phyloP scores from a whole-genome alignment of 2,797 vertebrate species.

The Falco berigora region DNA sequence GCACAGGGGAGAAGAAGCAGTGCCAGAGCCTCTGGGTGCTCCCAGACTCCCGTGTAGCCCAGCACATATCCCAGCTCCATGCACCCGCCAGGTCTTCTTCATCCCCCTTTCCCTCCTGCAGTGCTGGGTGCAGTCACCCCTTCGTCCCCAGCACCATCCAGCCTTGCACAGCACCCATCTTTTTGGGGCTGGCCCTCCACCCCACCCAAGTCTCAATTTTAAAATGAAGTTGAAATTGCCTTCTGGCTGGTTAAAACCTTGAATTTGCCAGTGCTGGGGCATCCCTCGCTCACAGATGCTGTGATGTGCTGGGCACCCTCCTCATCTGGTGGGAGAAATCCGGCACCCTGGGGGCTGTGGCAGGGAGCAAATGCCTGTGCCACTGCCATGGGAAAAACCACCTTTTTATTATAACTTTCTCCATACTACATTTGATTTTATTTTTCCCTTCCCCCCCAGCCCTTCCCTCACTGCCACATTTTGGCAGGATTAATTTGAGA shows the following conservation, averaged over 20 bases:
- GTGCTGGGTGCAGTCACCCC: neutral
- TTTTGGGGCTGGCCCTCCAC: neutral
- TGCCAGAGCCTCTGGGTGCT: rapidly evolving
- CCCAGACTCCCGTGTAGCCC: rapidly evolving
- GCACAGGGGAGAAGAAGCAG: neutral
- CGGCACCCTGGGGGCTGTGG: neutral
- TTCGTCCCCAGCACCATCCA: rapidly evolving
- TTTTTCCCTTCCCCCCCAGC: neutral
- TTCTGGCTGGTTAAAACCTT: neutral
- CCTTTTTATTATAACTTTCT: neutral
- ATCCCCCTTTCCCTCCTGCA: rapidly evolving
- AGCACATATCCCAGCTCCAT: neutral
- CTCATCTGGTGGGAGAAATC: neutral
- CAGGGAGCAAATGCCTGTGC: rapidly evolving
- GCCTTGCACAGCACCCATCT: rapidly evolving
- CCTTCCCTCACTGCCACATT: neutral
- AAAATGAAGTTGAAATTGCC: neutral
- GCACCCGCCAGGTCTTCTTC: rapidly evolving
- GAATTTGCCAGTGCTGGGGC: rapidly evolving
- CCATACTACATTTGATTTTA: neutral
- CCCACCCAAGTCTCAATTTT: rapidly evolving
- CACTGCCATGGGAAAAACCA: rapidly evolving
- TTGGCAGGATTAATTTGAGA: conserved; percentile 45
- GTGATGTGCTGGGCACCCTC: neutral
- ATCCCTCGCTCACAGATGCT: rapidly evolving